These are phyloP conservation scores for Philopotamus ludificatus DNA, from an alignment of 1,140 invertebrate species.

Conservation along the genomic window DNA sequence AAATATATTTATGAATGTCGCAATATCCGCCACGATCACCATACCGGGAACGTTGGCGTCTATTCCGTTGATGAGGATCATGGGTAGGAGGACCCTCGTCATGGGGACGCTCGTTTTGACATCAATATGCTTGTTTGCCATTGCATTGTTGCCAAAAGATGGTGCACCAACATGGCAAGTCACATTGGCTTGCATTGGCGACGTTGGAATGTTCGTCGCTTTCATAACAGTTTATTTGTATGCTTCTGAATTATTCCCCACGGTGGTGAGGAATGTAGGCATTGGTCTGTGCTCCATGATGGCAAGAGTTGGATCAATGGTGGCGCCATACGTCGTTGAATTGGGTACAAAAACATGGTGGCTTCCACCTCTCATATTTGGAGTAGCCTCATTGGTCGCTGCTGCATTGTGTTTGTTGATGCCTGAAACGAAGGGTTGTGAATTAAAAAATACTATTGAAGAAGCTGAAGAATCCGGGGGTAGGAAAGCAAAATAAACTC, in stretches of 20 bases:
- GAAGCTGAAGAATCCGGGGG: conserved; percentile 75
- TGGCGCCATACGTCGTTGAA: conserved; percentile 64
- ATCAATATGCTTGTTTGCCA: conserved; percentile 58
- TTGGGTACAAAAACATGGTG: conserved; percentile 49
- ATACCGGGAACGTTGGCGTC: conserved; percentile 63
- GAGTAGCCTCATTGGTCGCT: conserved; percentile 63
- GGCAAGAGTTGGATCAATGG: conserved; percentile 66
- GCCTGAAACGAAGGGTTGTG: conserved; percentile 72
- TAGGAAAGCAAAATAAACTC: conserved; percentile 43
- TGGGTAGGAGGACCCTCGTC: conserved; percentile 61
- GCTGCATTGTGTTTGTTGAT: conserved; percentile 65
- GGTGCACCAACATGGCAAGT: conserved; percentile 54
- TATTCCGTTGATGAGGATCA: conserved; percentile 62
- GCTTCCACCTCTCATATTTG: conserved; percentile 70
- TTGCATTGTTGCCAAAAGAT: conserved; percentile 56
- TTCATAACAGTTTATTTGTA: conserved; percentile 69
- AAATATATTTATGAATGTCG: conserved; percentile 71
- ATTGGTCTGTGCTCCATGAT: conserved; percentile 67
- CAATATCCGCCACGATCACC: conserved; percentile 63
- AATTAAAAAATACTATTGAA: conserved; percentile 74
- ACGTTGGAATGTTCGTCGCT: conserved; percentile 66
- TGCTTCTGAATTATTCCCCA: conserved; percentile 68
- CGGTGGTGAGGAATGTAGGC: conserved; percentile 66
- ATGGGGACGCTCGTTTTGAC: conserved; percentile 59
- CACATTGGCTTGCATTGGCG: conserved; percentile 63